Conservation (phyloP, 1,140 invertebrate species). For the Ceratosolen fusciceps region DNA sequence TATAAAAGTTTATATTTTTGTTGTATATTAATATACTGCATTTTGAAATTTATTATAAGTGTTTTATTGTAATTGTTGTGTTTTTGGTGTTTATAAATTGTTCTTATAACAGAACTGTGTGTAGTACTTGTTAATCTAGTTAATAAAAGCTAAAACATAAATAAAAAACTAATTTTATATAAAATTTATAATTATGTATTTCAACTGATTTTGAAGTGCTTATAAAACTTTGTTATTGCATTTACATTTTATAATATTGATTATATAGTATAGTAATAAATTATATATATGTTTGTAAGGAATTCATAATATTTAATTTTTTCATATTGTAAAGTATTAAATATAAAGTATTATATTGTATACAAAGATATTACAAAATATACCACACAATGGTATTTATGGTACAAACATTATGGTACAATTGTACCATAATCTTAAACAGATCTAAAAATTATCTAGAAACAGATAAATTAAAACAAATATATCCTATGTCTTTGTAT, state of each 20-base stretch:
- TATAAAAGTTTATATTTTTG: conserved; percentile 22
- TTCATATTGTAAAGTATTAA: too few relatives aligned
- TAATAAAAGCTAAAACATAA: conserved; percentile 2
- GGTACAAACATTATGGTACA: too few relatives aligned
- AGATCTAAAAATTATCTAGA: not conserved
- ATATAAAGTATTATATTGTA: too few relatives aligned
- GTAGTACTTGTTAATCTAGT: conserved; percentile 24
- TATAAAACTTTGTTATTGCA: too few relatives aligned
- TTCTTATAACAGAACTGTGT: conserved; percentile 9
- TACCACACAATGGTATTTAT: too few relatives aligned
- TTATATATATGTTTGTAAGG: too few relatives aligned
- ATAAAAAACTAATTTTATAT: conserved; percentile 29
- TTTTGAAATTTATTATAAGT: conserved; percentile 32
- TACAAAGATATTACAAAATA: too few relatives aligned
- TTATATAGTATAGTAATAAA: too few relatives aligned
- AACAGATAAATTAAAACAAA: not conserved
- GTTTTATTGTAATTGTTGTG: conserved; percentile 31
- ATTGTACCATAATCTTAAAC: not conserved
- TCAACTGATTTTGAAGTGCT: too few relatives aligned
- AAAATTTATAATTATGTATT: conserved; percentile 14
- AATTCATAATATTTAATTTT: too few relatives aligned
- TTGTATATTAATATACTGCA: conserved; percentile 34
- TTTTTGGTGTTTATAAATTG: conserved; percentile 7
- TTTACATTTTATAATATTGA: not conserved
- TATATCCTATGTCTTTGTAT: not conserved